Conservation (phyloP, 2,113 vertebrate genomes). For the Brachirus orientalis region DNA sequence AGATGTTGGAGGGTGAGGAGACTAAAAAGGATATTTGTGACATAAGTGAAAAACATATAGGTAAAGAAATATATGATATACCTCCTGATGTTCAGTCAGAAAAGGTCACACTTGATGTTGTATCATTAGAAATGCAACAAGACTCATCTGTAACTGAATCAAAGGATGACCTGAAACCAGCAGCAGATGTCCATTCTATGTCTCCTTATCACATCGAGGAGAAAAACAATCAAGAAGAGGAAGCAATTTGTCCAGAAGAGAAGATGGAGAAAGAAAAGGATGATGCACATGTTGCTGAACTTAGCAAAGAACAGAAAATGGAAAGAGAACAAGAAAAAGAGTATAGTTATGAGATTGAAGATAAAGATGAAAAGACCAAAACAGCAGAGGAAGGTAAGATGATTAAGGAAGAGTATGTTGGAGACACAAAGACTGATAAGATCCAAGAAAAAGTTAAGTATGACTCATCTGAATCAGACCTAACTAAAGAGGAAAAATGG, state of each 20-base stretch:
- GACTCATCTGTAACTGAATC: conserved; percentile 6
- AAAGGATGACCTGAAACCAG: too few species aligned
- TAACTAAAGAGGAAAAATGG: conserved; percentile 73
- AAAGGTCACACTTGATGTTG: conserved; percentile 2
- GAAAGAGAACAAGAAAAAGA: conserved; percentile 76
- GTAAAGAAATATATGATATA: conserved; percentile 26
- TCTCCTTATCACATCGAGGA: conserved; percentile 25
- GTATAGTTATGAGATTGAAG: conserved; percentile 54
- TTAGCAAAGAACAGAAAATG: conserved; percentile 78
- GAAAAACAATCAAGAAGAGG: conserved; percentile 25
- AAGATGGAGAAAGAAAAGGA: conserved; percentile 73
- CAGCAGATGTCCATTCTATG: too few species aligned
- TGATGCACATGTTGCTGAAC: conserved; percentile 69
- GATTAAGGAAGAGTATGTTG: conserved; percentile 22
- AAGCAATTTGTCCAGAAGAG: conserved; percentile 36
- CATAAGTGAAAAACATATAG: conserved; percentile 2
- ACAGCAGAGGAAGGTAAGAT: conserved; percentile 24
- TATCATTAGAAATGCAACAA: conserved; percentile 19
- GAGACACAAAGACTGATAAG: conserved; percentile 28
- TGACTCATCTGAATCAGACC: conserved; percentile 51
- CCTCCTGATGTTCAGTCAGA: conserved; percentile 28
- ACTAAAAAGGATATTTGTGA: conserved; percentile 29
- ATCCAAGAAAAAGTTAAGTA: conserved; percentile 42
- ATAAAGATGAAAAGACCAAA: conserved; percentile 56
- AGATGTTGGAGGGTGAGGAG: conserved; percentile 19